Evolutionary conservation across 2,888 invertebrate species (phyloP).

Genomic region (Tinea pellionella): DNA sequence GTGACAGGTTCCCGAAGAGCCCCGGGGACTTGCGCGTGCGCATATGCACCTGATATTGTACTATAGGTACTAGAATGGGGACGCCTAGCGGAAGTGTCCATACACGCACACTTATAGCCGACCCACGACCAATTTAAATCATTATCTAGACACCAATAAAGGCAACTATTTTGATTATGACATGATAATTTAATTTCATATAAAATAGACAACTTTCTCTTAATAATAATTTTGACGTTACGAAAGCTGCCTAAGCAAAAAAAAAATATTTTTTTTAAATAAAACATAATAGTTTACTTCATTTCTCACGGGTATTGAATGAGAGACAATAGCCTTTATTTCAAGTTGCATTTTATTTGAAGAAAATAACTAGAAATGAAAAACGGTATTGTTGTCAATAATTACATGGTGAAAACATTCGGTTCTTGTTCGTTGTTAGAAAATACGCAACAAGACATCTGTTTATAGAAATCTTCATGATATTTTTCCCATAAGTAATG

Average conservation of each 20-base stretch:
- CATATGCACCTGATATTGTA: conserved; percentile 26
- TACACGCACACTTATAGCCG: conserved; percentile 24
- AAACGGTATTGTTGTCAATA: not conserved
- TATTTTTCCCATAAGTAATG: too few species aligned
- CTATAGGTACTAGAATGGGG: conserved; percentile 35
- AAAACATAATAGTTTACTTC: not conserved
- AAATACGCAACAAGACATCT: too few species aligned
- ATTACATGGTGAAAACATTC: not conserved
- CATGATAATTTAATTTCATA: not conserved
- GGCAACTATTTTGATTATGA: not conserved
- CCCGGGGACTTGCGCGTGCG: conserved; percentile 38
- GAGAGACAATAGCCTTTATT: not conserved
- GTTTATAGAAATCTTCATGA: too few species aligned
- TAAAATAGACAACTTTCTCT: not conserved
- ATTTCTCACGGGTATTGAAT: not conserved
- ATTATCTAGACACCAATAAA: conserved; percentile 16
- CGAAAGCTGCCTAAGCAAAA: not conserved
- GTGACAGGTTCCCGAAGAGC: conserved; percentile 48
- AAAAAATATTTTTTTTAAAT: not conserved
- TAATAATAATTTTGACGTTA: not conserved
- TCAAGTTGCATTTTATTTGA: not conserved
- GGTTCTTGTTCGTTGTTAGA: not conserved
- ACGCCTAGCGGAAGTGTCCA: conserved; percentile 37
- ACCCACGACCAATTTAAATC: conserved; percentile 22
- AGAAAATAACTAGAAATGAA: not conserved